phyloP scores from a whole-genome alignment of 2,888 invertebrate species.

The Amphipoea lucens region DNA sequence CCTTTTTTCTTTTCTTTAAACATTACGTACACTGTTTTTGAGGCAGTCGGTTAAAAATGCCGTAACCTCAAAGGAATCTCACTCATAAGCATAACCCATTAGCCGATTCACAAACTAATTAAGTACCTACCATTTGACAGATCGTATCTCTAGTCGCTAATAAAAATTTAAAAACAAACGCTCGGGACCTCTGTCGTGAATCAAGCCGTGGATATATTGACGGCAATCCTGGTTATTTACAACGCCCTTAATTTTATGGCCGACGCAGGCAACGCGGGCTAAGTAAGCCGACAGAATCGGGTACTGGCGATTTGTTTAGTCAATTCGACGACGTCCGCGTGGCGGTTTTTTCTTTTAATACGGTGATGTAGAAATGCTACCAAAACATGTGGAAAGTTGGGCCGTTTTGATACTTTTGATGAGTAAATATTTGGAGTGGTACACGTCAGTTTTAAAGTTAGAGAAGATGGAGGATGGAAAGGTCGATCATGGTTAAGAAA shows the following conservation, averaged over 20 bases:
- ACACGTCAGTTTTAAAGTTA: background rate
- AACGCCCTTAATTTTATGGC: slow-evolving; percentile 69
- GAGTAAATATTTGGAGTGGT: background rate
- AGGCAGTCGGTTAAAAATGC: background rate
- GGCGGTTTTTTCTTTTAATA: background rate
- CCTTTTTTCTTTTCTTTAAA: too few species aligned
- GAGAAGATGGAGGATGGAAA: background rate
- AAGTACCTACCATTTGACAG: slow-evolving; percentile 64
- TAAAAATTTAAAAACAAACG: slow-evolving; percentile 68
- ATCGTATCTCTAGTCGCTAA: slow-evolving; percentile 66
- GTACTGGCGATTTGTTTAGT: slow-evolving; percentile 53
- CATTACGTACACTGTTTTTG: too few species aligned
- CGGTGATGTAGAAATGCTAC: background rate
- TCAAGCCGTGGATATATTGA: slow-evolving; percentile 78
- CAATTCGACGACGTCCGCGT: background rate
- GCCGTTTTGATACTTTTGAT: slow-evolving; percentile 15
- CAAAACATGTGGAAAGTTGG: background rate
- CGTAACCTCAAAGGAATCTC: slow-evolving; percentile 16
- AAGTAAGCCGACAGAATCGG: slow-evolving; percentile 38
- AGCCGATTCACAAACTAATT: slow-evolving; percentile 52
- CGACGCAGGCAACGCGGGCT: slow-evolving; percentile 40
- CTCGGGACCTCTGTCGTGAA: slow-evolving; percentile 65
- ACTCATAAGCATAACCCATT: slow-evolving; percentile 41
- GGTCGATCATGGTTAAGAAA: too few species aligned
- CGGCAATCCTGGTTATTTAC: slow-evolving; percentile 80